phyloP scores from a whole-genome alignment of 2,113 vertebrate species.

The Accipiter cooperii region DNA sequence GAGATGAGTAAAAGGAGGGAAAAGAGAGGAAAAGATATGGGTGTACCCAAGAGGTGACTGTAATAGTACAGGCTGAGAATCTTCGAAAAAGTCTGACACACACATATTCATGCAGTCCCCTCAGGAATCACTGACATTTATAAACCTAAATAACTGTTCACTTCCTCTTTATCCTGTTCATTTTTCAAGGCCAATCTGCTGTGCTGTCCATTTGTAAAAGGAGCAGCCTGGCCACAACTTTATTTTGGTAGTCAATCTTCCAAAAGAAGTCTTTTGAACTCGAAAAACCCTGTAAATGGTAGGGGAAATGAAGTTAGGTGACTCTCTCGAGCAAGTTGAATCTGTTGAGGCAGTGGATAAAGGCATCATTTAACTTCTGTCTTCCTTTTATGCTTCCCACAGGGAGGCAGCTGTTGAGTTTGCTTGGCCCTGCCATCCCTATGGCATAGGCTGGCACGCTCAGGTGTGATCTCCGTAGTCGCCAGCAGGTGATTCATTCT shows the following conservation, averaged over 20 bases:
- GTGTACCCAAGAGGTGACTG: neutral
- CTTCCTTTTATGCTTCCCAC: neutral
- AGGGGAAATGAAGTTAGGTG: neutral
- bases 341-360: neutral
- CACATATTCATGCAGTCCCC: neutral
- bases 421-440: neutral
- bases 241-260: neutral
- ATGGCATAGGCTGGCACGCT: neutral
- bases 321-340: neutral
- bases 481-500: neutral
- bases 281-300: neutral
- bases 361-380: neutral
- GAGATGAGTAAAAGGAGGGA: neutral
- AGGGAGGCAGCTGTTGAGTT: neutral
- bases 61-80: neutral
- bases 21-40: neutral
- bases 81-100: neutral
- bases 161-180: neutral
- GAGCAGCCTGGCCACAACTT: neutral
- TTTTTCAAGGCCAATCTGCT: neutral
- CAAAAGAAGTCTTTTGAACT: neutral
- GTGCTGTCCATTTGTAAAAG: neutral
- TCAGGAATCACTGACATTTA: neutral
- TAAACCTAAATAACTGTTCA: neutral
- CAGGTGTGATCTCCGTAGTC: neutral